phyloP scores from a whole-genome alignment of 2,113 vertebrate species.

The Progne subis region DNA sequence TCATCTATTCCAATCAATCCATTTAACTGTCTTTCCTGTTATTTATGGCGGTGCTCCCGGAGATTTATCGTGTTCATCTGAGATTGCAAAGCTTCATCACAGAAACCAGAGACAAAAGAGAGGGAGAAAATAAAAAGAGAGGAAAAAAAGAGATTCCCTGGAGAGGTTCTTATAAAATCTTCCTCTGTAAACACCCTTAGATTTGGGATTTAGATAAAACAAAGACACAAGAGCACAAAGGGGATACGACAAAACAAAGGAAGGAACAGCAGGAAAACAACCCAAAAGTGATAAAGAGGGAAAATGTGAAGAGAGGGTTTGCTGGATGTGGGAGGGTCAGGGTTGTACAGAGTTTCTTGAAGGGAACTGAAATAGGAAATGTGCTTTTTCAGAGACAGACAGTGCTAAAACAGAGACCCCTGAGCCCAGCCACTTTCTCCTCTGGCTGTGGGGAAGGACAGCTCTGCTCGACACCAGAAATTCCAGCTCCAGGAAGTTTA shows the following conservation, averaged over 20 bases:
- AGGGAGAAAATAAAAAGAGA: rapidly evolving
- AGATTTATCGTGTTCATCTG: neutral
- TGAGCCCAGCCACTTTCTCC: rapidly evolving
- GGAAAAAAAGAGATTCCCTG: neutral
- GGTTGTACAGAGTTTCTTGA: neutral
- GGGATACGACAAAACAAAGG: neutral
- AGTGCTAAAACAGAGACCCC: neutral
- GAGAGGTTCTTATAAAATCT: neutral
- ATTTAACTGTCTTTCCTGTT: neutral
- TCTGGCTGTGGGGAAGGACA: neutral
- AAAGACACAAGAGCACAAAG: neutral
- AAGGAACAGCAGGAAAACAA: neutral
- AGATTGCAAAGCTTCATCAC: neutral
- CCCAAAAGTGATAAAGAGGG: neutral
- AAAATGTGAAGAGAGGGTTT: neutral
- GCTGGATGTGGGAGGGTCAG: neutral
- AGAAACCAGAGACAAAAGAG: neutral
- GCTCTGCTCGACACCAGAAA: neutral
- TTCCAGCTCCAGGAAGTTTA: neutral
- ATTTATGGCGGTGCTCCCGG: neutral
- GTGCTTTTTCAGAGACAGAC: neutral
- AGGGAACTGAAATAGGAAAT: neutral
- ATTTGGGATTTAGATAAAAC: neutral
- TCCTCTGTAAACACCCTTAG: neutral
- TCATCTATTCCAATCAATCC: neutral